These are phyloP conservation scores for Brachionus asplanchnoidis DNA, from an alignment of 1,140 invertebrate species.

Conservation along the genomic window DNA sequence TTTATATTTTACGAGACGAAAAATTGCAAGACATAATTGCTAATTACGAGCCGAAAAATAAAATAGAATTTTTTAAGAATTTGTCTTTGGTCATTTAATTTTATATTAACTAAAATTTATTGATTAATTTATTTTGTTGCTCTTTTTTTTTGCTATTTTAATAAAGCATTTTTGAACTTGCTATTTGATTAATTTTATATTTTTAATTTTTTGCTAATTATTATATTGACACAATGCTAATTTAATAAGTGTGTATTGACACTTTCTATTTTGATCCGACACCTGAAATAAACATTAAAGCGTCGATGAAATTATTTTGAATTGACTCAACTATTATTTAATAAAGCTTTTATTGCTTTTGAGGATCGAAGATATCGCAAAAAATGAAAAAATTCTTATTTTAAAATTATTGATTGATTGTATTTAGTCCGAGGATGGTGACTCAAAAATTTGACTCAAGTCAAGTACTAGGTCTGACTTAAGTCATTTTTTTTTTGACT, in stretches of 20 bases:
- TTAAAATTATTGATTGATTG: too few species aligned
- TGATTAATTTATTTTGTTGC: background rate
- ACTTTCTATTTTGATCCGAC: background rate
- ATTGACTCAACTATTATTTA: too few species aligned
- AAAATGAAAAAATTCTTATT: too few species aligned
- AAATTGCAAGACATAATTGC: background rate
- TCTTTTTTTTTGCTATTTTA: too few species aligned
- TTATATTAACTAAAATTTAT: background rate
- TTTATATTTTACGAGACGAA: background rate
- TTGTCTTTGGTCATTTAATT: background rate
- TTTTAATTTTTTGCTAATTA: background rate
- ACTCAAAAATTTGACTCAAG: too few species aligned
- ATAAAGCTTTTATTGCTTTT: too few species aligned
- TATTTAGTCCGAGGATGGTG: too few species aligned
- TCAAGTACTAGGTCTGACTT: too few species aligned
- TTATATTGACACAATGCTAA: background rate
- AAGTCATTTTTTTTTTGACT: too few species aligned
- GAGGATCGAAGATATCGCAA: too few species aligned
- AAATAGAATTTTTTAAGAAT: slow-evolving; percentile 4
- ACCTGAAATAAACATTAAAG: too few species aligned
- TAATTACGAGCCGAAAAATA: background rate
- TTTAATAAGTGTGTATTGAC: background rate
- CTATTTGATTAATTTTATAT: background rate
- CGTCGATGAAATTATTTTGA: too few species aligned
- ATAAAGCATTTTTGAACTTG: background rate